Evolutionary conservation across 2,797 vertebrate genomes (phyloP).

Genomic region (Mormyrus proboscirostris): DNA sequence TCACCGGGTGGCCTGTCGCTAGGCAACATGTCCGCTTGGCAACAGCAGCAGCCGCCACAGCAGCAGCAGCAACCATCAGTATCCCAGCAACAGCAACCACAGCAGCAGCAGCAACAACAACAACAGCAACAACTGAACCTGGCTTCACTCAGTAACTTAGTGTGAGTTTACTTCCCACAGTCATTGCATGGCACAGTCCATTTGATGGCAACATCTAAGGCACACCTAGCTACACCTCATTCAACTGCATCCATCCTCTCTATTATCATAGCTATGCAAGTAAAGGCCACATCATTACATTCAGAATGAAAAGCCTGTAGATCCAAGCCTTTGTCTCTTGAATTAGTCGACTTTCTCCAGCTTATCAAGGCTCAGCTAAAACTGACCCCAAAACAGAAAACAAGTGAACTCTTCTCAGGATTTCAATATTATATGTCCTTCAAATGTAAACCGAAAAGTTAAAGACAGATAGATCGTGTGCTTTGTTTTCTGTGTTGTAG

Average conservation of each 20-base stretch:
- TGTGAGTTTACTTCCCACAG: conserved; percentile 65
- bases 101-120: conserved; percentile 55
- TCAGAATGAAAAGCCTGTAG: not conserved
- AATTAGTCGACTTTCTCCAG: not conserved
- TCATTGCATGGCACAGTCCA: not conserved
- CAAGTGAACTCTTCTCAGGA: not conserved
- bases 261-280: not conserved
- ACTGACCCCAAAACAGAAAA: not conserved
- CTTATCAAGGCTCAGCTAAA: not conserved
- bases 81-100: conserved; percentile 75
- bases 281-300: not conserved
- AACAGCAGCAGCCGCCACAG: conserved; percentile 79
- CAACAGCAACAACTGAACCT: conserved; percentile 62
- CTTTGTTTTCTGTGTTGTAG: not conserved
- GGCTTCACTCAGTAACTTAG: conserved; percentile 69
- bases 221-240: not conserved
- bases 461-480: not conserved
- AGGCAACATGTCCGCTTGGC: conserved; percentile 88
- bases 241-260: not conserved
- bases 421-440: not conserved
- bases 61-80: conserved; percentile 62
- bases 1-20: conserved; percentile 80
- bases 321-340: not conserved
- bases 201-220: not conserved
- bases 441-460: not conserved